Conservation (phyloP, 2,113 vertebrate species). For the Erythrocebus patas region DNA sequence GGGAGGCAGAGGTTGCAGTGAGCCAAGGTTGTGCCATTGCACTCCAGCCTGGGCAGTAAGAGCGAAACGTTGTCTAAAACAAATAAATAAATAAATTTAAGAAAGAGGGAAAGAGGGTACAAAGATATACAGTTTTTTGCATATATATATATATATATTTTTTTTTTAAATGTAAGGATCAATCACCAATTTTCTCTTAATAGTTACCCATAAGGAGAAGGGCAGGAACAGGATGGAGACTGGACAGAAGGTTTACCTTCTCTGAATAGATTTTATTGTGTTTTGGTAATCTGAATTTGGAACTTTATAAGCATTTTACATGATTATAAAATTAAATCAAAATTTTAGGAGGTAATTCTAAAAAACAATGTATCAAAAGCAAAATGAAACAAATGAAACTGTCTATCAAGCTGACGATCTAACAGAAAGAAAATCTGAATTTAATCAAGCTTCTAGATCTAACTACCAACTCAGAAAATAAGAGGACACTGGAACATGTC, state of each 20-base stretch:
- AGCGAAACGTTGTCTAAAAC: not conserved
- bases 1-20: no score
- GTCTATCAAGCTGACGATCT: not conserved
- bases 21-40: no score
- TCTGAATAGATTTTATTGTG: not conserved
- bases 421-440: not conserved
- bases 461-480: conserved; percentile 15
- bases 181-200: conserved; percentile 8
- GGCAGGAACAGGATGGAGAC: not conserved
- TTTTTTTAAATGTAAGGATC: not conserved
- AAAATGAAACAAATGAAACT: conserved; percentile 35
- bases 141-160: no score
- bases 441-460: not conserved
- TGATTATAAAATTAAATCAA: conserved; percentile 3
- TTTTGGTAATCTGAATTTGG: not conserved
- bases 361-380: not conserved
- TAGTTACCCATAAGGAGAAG: not conserved
- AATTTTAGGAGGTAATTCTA: not conserved
- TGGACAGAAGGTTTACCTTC: not conserved
- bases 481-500: not conserved
- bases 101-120: not conserved
- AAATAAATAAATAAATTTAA: not conserved
- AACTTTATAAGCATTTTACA: not conserved
- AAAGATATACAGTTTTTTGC: no score
- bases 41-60: no score